Base-by-base conservation (phyloP, 2,888 invertebrate species). In the Deroplatys truncata region DNA sequence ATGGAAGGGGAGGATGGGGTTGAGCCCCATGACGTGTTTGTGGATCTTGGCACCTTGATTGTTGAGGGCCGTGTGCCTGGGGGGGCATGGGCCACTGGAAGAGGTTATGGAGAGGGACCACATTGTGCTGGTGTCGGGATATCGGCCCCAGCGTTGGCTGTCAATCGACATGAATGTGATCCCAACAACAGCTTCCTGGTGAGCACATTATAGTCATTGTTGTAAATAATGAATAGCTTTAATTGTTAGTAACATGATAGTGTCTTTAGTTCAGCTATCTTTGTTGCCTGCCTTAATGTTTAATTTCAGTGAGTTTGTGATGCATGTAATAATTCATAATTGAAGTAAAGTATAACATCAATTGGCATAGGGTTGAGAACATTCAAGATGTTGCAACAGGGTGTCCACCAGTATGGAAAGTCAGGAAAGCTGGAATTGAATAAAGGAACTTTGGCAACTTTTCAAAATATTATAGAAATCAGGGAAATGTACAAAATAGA, bases 91-190 rank as follows among this genome's bases (percentile, higher is more conserved):
- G 90, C 90, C 56, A 84, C 85, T 20, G 89, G 88, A 35, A 84
- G 95, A 91, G 96, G 96, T 82, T 96, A 96, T 93, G 95, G 94
- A 91, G 96, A 96, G 93, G 96, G 96, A 82, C 96, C 96, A 49
- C 97, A 96, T 92, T 96, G 96, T 92, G 94, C 94, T 35, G 87
- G 84, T 92, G 28, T 89, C 28, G 89, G 89, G 16, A 86, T 89
- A 84, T 87, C 87, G 1, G 20, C 91, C 91, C 92, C 93, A 89
- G 91, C 93, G 91, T 93, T 94, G 92, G 91, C 93, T 89, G 92
- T 93, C 56, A 92, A 93, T 49, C 93, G 93, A 90, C 93, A 93
- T 91, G 95, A 95, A 92, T 92, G 92, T 91, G 95, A 95, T 92
- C 93, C 94, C 91, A 93, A 93, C 90, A 93, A 93, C 90, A 94